Evolutionary conservation across 2,888 invertebrate species (phyloP).

Genomic region (Microplitis deprimator): DNA sequence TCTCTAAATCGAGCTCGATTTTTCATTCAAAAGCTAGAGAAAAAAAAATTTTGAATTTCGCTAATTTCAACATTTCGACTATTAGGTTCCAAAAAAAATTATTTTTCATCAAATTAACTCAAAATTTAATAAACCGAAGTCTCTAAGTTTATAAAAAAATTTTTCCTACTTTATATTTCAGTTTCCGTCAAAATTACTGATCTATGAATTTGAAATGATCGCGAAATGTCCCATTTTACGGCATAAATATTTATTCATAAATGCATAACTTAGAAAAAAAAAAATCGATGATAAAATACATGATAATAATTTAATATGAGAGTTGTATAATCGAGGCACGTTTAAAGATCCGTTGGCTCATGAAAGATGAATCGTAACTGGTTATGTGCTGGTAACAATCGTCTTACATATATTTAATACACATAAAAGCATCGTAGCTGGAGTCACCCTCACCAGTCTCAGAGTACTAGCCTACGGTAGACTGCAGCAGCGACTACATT

Average conservation of each 20-base stretch:
- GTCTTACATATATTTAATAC: neutral
- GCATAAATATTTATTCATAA: neutral
- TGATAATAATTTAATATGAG: slow-evolving; percentile 7
- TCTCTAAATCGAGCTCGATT: too few species aligned
- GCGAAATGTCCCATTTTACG: too few species aligned
- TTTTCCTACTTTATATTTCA: too few species aligned
- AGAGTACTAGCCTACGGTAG: neutral
- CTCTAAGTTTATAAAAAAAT: too few species aligned
- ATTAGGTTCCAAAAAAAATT: too few species aligned
- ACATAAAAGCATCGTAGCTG: slow-evolving; percentile 46
- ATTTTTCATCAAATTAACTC: too few species aligned
- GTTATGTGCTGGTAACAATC: slow-evolving; percentile 43
- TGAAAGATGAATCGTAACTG: slow-evolving; percentile 33
- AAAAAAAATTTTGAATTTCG: too few species aligned
- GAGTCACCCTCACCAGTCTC: slow-evolving; percentile 45
- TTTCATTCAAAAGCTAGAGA: too few species aligned
- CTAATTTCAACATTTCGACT: too few species aligned
- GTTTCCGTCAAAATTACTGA: neutral
- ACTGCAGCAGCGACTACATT: slow-evolving; percentile 41
- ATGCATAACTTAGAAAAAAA: neutral
- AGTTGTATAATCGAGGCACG: slow-evolving; percentile 28
- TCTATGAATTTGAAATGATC: neutral
- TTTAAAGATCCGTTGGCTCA: slow-evolving; percentile 17
- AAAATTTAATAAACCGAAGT: too few species aligned
- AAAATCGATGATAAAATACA: slow-evolving; percentile 17